A percentile compares a stretch with the other conserved stretches of the same genome.
Conservation (phyloP, 2,888 invertebrate genomes). For the Cataglyphis albicans region DNA sequence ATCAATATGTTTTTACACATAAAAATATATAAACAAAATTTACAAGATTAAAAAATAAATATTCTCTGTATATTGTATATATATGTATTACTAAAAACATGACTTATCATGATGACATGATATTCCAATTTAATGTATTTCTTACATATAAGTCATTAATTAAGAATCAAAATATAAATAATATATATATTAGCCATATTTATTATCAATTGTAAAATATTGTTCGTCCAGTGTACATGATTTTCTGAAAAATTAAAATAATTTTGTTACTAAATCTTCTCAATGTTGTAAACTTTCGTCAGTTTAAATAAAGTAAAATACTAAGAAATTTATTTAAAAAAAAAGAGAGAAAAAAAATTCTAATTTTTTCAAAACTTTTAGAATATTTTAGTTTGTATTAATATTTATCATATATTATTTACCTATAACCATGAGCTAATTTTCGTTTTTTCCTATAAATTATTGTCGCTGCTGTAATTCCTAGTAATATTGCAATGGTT, state of each 20-base stretch:
- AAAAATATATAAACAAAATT: neutral
- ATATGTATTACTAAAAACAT: constrained; percentile 10
- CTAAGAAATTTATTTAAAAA: neutral
- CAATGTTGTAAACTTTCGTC: neutral
- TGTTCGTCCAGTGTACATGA: constrained; percentile 68
- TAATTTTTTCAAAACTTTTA: neutral
- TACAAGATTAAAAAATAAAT: constrained; percentile 1
- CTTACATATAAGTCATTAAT: constrained; percentile 21
- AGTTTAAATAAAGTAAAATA: constrained; percentile 19
- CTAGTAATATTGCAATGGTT: constrained; percentile 58
- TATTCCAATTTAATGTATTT: constrained; percentile 3
- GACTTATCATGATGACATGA: neutral
- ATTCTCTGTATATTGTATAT: neutral
- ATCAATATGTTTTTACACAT: neutral
- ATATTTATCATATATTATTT: constrained; percentile 36
- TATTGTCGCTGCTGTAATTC: constrained; percentile 56
- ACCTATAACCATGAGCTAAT: constrained; percentile 62
- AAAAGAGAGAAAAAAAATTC: neutral
- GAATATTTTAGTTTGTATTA: neutral
- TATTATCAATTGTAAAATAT: constrained; percentile 52
- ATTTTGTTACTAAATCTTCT: constrained; percentile 42
- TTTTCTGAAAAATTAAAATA: constrained; percentile 70
- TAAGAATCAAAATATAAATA: constrained; percentile 54
- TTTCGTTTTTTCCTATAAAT: constrained; percentile 64
- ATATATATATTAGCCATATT: constrained; percentile 32